A percentile compares a stretch with the other conserved stretches of the same genome.
Conservation (phyloP, 2,113 vertebrate species). For the Beaufortia kweichowensis region DNA sequence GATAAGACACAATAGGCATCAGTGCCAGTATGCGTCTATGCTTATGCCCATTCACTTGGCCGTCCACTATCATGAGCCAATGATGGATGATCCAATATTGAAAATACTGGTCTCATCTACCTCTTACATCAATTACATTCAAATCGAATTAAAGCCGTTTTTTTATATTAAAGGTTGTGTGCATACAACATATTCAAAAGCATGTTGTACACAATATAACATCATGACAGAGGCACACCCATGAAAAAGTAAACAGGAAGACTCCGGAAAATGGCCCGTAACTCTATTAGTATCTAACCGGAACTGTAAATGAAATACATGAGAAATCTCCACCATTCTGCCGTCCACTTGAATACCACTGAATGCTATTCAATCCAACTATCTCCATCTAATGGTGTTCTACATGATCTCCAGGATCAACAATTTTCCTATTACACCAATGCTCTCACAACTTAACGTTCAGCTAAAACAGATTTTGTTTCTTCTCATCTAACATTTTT, state of each 20-base stretch:
- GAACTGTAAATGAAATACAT: constrained; percentile 51
- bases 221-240: constrained; percentile 28
- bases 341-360: constrained; percentile 35
- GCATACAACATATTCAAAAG: background rate
- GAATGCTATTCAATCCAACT: constrained; percentile 52
- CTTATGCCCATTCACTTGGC: constrained; percentile 14
- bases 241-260: constrained; percentile 37
- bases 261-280: constrained; percentile 47
- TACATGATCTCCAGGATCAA: constrained; percentile 42
- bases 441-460: constrained; percentile 9
- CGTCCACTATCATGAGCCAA: background rate
- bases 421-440: constrained; percentile 26
- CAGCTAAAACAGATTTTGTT: background rate
- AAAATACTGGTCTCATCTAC: constrained; percentile 5
- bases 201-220: background rate
- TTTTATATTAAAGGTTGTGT: no score
- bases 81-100: constrained; percentile 1
- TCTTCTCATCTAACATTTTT: background rate
- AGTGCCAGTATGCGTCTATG: constrained; percentile 15
- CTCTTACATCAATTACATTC: constrained; percentile 8
- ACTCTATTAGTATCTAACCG: constrained; percentile 53
- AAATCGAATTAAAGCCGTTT: constrained; percentile 1
- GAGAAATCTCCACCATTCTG: constrained; percentile 40
- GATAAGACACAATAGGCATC: constrained; percentile 40
- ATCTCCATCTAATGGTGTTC: constrained; percentile 29